phyloP scores from a whole-genome alignment of 2,888 invertebrate genomes.

The Lomographa bimaculata region DNA sequence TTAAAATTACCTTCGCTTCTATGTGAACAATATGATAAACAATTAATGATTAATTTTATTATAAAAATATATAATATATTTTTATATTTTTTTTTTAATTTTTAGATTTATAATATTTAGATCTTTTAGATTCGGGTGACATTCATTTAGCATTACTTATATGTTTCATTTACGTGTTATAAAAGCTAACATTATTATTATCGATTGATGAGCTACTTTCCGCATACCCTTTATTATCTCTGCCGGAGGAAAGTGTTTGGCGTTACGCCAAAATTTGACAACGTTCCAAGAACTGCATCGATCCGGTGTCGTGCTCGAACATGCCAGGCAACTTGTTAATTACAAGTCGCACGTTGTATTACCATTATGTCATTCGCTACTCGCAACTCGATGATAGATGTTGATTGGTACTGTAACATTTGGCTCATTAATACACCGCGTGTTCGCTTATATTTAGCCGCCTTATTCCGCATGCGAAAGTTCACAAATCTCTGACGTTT shows the following conservation, averaged over 20 bases:
- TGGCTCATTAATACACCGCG: conserved; percentile 35
- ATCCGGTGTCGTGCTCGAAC: conserved; percentile 40
- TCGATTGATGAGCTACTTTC: conserved; percentile 54
- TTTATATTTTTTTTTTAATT: too few relatives aligned
- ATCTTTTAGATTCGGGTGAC: too few relatives aligned
- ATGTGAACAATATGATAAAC: too few relatives aligned
- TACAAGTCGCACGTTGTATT: conserved; percentile 47
- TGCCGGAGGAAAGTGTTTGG: conserved; percentile 61
- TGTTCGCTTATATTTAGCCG: conserved; percentile 32
- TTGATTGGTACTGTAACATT: conserved; percentile 35
- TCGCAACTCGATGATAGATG: conserved; percentile 24
- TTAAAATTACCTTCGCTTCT: too few relatives aligned
- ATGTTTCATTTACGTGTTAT: too few relatives aligned
- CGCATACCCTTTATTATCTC: conserved; percentile 37
- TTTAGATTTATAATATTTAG: too few relatives aligned
- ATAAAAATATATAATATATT: too few relatives aligned
- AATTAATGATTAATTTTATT: too few relatives aligned
- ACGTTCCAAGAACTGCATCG: conserved; percentile 71
- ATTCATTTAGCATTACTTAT: too few relatives aligned
- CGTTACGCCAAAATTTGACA: conserved; percentile 59
- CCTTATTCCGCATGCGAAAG: conserved; percentile 37
- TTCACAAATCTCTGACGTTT: too few relatives aligned
- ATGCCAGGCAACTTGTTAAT: conserved; percentile 53
- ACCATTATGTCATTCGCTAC: conserved; percentile 48
- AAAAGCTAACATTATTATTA: too few relatives aligned